Base-by-base conservation (phyloP, 2,888 invertebrate species). In the Hydrotaea diabolus region DNA sequence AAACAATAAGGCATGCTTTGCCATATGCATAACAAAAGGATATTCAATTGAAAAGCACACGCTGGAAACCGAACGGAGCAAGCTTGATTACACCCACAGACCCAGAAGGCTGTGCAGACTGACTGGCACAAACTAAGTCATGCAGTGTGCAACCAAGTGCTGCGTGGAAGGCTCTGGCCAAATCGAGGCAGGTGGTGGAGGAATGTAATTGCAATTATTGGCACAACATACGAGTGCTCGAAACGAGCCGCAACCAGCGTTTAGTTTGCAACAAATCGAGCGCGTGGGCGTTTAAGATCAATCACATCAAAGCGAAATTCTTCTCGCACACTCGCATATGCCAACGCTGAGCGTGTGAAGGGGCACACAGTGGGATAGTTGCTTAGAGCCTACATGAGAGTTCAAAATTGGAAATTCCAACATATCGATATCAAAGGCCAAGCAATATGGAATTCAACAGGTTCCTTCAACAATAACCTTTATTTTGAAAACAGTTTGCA, bases 1-100 rank as follows among this genome's bases (percentile, higher is more conserved):
- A 74, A 74, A 26, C 62, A 77, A 77, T 55, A 62, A 62, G 62
- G 77, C 62, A 49, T 46, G 11, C 39, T 8, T 11, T 31, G 3
- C 49, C 46, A 46, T 62, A 64, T 53, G 69, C 57, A 76, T 13
- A 76, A 26, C 64, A 76, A 76, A 43, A 69, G 69, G 69, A 69
- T 69, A 46, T 43, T 69, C 46, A 23, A 69, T 46, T 15, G 46
- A 43, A 43, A 21, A 46, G 62, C 62, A n/a, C 13, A 46, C 46
- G 11, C 21, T 39, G 31, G 46, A 43, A 69, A 15, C 5, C 21
- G 23, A 62, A 31, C 62, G n/a, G 46, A 69, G 62, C 69, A 46
- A 69, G 49, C 62, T 31, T 36, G 31, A 36, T 36, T 62, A 21
- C 21, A 69, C 43, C 17, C 46, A 59, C 23, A 1, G 0, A 59